phyloP scores from a whole-genome alignment of 2,113 vertebrate genomes.

The Ptilonorhynchus violaceus region DNA sequence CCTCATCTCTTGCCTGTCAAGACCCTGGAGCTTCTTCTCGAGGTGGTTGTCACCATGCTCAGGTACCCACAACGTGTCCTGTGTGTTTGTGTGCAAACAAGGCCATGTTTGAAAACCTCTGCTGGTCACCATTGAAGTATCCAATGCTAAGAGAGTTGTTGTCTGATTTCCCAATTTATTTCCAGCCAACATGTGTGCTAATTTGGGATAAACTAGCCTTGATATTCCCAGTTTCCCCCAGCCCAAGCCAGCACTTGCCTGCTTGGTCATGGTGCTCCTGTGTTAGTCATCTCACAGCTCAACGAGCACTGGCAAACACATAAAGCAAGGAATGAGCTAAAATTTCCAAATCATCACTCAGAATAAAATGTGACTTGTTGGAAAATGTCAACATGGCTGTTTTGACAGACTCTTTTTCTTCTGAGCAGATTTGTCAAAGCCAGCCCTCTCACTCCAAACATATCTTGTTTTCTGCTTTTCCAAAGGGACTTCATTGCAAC shows the following conservation, averaged over 20 bases:
- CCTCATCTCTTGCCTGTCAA: not conserved
- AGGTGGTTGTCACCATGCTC: accelerated
- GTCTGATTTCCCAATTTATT: not conserved
- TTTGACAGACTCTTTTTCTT: conserved; percentile 40
- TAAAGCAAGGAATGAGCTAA: not conserved
- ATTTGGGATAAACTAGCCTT: not conserved
- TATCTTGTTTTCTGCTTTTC: not conserved
- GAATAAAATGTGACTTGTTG: conserved; percentile 8
- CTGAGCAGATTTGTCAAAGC: conserved; percentile 14
- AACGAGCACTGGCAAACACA: not conserved
- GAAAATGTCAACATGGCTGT: conserved; percentile 49
- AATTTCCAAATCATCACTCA: conserved; percentile 4
- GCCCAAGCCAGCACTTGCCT: not conserved
- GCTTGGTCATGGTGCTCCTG: not conserved
- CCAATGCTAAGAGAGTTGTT: not conserved
- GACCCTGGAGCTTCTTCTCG: not conserved
- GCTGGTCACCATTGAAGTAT: accelerated
- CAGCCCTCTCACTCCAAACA: not conserved
- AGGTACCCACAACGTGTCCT: accelerated
- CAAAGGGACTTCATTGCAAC: not conserved
- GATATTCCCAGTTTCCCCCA: not conserved
- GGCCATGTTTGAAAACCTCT: not conserved
- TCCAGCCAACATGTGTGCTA: not conserved
- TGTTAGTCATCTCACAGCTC: not conserved
- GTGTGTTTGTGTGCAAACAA: not conserved